Percentiles rank a stretch among this genome's conserved stretches.
Conservation (phyloP, 1,140 invertebrate genomes). For the Tenebrio molitor region DNA sequence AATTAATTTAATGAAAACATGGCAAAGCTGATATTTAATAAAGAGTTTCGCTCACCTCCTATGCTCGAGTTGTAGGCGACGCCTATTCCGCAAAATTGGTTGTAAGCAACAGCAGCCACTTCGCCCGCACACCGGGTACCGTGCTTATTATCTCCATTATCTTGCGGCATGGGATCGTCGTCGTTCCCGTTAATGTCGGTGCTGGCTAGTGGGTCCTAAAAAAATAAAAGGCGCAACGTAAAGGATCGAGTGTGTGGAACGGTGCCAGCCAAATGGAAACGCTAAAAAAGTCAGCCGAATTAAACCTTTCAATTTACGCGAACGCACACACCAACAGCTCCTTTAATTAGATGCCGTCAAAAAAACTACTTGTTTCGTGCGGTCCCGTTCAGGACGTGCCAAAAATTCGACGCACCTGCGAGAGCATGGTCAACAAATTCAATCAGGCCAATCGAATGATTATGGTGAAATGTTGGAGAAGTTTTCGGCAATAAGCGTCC, state of each 20-base stretch:
- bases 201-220: slow-evolving; percentile 91
- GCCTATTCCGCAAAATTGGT: slow-evolving; percentile 93
- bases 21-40: slow-evolving; percentile 37
- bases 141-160: slow-evolving; percentile 95
- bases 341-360: not conserved
- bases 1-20: slow-evolving; percentile 40
- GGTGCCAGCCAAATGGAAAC: not conserved
- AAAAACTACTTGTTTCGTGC: not conserved
- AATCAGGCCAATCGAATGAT: no score
- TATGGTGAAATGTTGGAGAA: no score
- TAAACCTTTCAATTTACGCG: not conserved
- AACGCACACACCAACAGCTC: not conserved
- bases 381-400: no score
- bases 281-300: not conserved
- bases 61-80: slow-evolving; percentile 95
- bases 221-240: slow-evolving; percentile 9
- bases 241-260: slow-evolving; percentile 1
- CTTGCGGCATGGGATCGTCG: slow-evolving; percentile 95
- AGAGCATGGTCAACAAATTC: no score
- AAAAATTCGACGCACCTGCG: no score
- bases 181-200: slow-evolving; percentile 98
- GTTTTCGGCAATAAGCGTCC: no score
- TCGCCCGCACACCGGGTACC: slow-evolving; percentile 94
- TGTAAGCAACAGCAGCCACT: slow-evolving; percentile 93
- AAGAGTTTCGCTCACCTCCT: slow-evolving; percentile 76